Base-by-base conservation (phyloP, 1,140 invertebrate genomes). In the Helicoverpa zea region DNA sequence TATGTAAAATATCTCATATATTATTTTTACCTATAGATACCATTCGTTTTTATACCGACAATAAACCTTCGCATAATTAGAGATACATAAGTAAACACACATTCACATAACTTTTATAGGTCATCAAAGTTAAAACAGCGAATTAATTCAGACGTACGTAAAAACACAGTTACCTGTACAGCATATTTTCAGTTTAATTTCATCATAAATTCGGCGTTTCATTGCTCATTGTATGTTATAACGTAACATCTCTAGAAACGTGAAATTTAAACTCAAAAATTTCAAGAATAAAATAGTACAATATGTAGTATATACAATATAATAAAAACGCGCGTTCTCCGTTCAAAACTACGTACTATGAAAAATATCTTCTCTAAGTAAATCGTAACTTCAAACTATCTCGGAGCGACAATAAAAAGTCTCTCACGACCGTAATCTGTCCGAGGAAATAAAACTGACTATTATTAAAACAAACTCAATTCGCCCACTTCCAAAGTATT, bases 171-270 rank as follows among this genome's bases (percentile, higher is more conserved):
- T 29, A 43, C 63, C 29, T 3, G 58, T 30, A 61, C 58, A 61
- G 58, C 58, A 66, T 66, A 68, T 49, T 68, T 68, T 68, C 43
- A 49, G 30, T 68, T 49, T 68, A 49, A 68, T 49, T 49, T 43
- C 18, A 16, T 68, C 64, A 49, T 68, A 68, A 68, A 68, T 43
- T 61, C 58, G 5, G 9, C 3, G 43, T 68, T 68, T 68, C 30
- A 43, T 49, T 68, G 35, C 18, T 5, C 11, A 30, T 61, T 49
- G 43, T 49, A 13, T 10, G 54, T 58, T 18, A n/a, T 68, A 13
- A 9, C 4, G 35, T 14, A 63, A 29, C 5, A 11, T 11, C 52
- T 7, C 16, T 58, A 18, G 56, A 18, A 10, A 43, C 35, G 5
- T 9, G 35, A 43, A 18, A 23, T 23, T 1, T 23, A 23, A 23